Percentiles rank a stretch among this genome's conserved stretches.
phyloP scores from a whole-genome alignment of 2,888 invertebrate genomes.

The Apotomis capreana region DNA sequence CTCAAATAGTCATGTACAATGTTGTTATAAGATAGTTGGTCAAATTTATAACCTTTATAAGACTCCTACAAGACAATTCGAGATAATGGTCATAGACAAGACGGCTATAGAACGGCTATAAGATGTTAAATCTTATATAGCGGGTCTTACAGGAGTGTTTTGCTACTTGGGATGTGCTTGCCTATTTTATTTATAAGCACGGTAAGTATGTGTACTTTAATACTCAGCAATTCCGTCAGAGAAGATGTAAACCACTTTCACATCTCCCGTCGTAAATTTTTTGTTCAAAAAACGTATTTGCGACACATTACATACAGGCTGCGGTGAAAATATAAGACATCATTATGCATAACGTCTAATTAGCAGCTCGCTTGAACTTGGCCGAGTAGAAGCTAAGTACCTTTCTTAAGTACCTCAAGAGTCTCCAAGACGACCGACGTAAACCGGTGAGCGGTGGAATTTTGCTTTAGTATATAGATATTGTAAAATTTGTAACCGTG shows the following conservation, averaged over 20 bases:
- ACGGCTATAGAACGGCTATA: no score
- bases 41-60: no score
- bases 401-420: slow-evolving; percentile 6
- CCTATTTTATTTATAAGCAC: no score
- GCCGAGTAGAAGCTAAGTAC: slow-evolving; percentile 1
- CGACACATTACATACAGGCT: not conserved
- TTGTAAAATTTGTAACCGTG: not conserved
- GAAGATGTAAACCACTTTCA: not conserved
- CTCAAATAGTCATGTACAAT: no score
- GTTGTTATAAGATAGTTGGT: no score
- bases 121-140: no score
- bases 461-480: not conserved
- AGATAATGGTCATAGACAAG: no score
- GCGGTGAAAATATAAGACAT: not conserved
- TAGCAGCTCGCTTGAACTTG: not conserved
- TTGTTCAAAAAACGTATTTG: not conserved
- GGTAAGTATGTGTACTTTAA: no score
- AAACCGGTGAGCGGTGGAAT: not conserved
- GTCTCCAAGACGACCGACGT: not conserved
- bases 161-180: no score
- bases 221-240: no score
- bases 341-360: slow-evolving; percentile 1
- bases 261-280: not conserved
- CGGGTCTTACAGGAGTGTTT: no score
- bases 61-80: no score